phyloP scores from a whole-genome alignment of 2,888 invertebrate species.

The Adelognathus sp. region DNA sequence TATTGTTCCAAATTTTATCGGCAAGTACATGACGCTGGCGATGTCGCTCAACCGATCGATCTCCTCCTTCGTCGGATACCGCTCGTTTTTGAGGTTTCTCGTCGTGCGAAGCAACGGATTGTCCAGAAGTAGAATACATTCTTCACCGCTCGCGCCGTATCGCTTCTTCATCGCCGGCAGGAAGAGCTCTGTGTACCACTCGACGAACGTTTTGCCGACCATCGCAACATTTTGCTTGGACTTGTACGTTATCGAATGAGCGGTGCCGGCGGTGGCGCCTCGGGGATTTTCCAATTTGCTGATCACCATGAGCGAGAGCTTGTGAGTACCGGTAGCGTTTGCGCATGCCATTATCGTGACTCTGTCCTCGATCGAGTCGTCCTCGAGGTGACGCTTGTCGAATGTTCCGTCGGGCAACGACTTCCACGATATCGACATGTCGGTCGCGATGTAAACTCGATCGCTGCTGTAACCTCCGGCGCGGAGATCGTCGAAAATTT shows the following conservation, averaged over 20 bases:
- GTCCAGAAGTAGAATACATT: conserved; percentile 34
- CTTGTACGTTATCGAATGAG: background rate
- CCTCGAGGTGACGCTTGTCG: conserved; percentile 35
- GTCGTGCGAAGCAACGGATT: conserved; percentile 30
- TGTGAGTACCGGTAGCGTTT: conserved; percentile 67
- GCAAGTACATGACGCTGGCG: conserved; percentile 15
- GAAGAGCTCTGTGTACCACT: conserved; percentile 4
- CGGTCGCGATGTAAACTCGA: conserved; percentile 63
- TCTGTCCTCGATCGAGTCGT: conserved; percentile 61
- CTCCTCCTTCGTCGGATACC: background rate
- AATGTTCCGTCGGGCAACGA: conserved; percentile 39
- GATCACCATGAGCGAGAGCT: conserved; percentile 67
- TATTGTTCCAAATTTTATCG: conserved; percentile 19
- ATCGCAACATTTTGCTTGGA: conserved; percentile 29
- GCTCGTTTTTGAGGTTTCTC: too few relatives aligned
- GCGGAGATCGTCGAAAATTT: conserved; percentile 5
- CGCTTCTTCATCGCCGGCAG: conserved; percentile 5
- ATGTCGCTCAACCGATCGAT: background rate
- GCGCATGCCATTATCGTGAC: conserved; percentile 66
- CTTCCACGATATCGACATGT: conserved; percentile 62
- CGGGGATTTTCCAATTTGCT: conserved; percentile 67
- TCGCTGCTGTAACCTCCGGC: conserved; percentile 28
- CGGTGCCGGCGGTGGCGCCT: conserved; percentile 59
- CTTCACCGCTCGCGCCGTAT: background rate
- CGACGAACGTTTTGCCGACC: background rate